phyloP scores from a whole-genome alignment of 2,888 invertebrate genomes.

The Branchipolynoe longqiensis region DNA sequence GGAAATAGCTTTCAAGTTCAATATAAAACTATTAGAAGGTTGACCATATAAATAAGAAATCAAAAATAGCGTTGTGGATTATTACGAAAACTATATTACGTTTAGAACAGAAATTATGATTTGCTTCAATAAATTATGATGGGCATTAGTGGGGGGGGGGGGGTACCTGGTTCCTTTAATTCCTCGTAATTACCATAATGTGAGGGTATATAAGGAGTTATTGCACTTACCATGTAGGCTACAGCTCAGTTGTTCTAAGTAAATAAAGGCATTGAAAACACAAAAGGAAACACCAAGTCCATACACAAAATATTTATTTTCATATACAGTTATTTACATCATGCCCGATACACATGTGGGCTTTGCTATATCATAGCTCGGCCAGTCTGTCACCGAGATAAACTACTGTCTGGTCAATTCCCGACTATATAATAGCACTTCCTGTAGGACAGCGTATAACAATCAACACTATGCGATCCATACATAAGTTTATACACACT shows the following conservation, averaged over 20 bases:
- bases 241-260: neutral
- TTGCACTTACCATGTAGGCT: neutral
- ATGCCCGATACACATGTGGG: neutral
- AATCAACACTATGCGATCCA: neutral
- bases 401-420: neutral
- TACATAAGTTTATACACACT: neutral
- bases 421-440: neutral
- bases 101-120: no score
- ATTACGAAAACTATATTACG: no score
- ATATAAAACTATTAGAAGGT: no score
- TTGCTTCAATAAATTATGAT: no score
- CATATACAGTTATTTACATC: conserved; percentile 18
- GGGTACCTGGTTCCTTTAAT: neutral
- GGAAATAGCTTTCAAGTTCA: no score
- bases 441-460: neutral
- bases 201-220: neutral
- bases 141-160: neutral
- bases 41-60: no score
- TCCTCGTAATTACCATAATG: neutral
- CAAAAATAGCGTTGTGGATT: no score
- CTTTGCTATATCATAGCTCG: neutral
- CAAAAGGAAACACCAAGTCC: neutral
- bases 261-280: neutral
- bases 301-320: conserved; percentile 42
- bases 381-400: conserved; percentile 6